Conservation (phyloP, 2,113 vertebrate species). For the Gavialis gangeticus region DNA sequence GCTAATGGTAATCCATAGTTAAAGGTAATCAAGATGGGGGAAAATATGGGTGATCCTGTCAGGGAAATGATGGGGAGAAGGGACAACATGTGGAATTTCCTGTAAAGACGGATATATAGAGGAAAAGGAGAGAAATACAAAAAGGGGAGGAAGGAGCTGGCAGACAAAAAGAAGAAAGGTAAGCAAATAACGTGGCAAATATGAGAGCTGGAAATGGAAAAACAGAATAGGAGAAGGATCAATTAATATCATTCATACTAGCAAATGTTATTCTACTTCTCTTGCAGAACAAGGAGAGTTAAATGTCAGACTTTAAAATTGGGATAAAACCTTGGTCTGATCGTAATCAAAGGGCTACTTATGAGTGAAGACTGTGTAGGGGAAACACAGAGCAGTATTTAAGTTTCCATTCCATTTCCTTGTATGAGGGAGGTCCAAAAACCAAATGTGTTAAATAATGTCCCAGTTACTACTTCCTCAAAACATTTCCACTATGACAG, state of each 20-base stretch:
- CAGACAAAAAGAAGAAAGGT: accelerated
- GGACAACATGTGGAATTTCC: accelerated
- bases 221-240: not conserved
- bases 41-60: not conserved
- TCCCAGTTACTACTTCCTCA: not conserved
- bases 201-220: not conserved
- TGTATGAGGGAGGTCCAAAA: not conserved
- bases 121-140: not conserved
- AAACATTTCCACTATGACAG: not conserved
- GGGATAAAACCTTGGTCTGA: accelerated
- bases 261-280: not conserved
- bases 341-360: not conserved
- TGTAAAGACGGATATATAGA: not conserved
- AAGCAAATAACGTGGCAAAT: not conserved
- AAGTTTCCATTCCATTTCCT: not conserved
- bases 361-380: not conserved
- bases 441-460: not conserved
- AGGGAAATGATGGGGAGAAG: not conserved
- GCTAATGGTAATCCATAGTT: not conserved
- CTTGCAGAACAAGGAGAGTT: not conserved
- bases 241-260: not conserved
- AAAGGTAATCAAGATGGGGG: not conserved
- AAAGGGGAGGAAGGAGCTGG: not conserved
- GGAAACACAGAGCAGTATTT: not conserved
- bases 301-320: not conserved